These are phyloP conservation scores for Andrena trimmerana DNA, from an alignment of 2,888 invertebrate genomes.

Conservation along the genomic window DNA sequence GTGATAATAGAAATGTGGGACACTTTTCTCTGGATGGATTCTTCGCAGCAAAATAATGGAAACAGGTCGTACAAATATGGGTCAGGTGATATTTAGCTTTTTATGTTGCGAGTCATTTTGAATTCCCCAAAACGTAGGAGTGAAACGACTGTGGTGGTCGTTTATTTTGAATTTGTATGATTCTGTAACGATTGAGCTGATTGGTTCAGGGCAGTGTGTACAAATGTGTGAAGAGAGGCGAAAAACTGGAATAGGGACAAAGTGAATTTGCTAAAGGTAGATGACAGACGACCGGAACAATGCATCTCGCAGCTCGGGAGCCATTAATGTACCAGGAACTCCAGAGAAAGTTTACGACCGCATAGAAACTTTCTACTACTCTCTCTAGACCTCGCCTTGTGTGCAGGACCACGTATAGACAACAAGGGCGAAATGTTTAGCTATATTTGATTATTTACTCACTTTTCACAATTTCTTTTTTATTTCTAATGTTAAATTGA, in stretches of 20 bases:
- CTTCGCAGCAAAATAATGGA: too few relatives aligned
- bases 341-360: background rate
- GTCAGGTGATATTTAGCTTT: too few relatives aligned
- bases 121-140: too few relatives aligned
- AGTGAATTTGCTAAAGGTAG: background rate
- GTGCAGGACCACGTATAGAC: background rate
- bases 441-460: background rate
- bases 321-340: background rate
- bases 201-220: background rate
- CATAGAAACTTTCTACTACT: background rate
- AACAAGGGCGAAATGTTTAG: too few relatives aligned
- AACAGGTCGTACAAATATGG: too few relatives aligned
- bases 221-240: background rate
- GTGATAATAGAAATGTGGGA: too few relatives aligned
- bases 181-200: background rate
- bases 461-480: background rate
- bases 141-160: background rate
- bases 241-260: background rate
- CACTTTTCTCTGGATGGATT: too few relatives aligned
- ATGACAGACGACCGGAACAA: slow-evolving; percentile 17
- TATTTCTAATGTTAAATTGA: background rate
- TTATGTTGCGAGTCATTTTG: too few relatives aligned
- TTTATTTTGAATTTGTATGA: background rate
- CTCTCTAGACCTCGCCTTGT: background rate
- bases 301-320: background rate